phyloP scores from a whole-genome alignment of 2,797 vertebrate species.

The Galagoides demidoff region DNA sequence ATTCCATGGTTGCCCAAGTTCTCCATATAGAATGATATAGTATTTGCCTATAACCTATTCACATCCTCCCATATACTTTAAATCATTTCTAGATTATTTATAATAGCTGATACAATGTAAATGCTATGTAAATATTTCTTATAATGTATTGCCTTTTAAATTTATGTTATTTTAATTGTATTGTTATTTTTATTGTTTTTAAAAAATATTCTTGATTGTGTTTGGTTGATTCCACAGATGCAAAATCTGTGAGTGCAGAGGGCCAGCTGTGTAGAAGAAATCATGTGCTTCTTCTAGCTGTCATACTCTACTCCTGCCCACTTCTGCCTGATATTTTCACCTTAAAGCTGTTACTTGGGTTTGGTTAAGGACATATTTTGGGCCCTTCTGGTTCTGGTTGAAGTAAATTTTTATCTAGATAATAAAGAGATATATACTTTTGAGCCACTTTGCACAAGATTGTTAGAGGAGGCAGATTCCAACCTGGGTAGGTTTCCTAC shows the following conservation, averaged over 20 bases:
- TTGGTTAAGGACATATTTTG: neutral
- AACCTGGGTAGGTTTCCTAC: neutral
- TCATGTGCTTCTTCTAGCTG: neutral
- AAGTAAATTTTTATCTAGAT: neutral
- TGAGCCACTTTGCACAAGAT: neutral
- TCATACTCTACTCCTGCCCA: neutral
- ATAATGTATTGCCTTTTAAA: neutral
- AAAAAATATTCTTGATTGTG: neutral
- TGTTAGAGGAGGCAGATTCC: neutral
- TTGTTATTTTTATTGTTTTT: neutral
- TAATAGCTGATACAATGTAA: neutral
- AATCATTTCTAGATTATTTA: neutral
- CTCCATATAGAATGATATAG: neutral
- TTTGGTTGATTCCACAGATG: neutral
- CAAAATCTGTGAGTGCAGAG: neutral
- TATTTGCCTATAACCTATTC: neutral
- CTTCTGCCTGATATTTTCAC: neutral
- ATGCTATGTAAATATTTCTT: neutral
- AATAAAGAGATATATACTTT: neutral
- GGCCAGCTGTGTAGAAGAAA: too few relatives aligned
- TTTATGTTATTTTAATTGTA: neutral
- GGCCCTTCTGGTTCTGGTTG: neutral
- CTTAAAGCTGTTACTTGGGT: neutral
- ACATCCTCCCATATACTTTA: neutral
- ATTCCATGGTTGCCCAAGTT: neutral